Evolutionary conservation across 2,888 invertebrate species (phyloP).

Genomic region (Argyra leucocephala): DNA sequence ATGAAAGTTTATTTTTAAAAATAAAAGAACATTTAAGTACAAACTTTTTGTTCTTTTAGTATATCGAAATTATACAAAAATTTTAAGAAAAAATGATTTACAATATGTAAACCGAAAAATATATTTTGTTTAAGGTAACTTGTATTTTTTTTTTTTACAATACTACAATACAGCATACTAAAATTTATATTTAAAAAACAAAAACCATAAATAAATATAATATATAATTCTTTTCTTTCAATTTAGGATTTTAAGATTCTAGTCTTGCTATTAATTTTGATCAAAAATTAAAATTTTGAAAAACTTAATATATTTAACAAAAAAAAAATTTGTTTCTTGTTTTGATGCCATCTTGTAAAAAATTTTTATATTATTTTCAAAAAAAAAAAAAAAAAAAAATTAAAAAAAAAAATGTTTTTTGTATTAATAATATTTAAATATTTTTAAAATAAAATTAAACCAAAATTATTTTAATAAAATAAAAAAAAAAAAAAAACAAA

Average conservation of each 20-base stretch:
- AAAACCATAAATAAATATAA: no score
- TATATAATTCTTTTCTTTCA: neutral
- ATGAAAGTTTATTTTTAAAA: neutral
- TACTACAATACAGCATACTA: no score
- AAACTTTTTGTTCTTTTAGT: constrained; percentile 6
- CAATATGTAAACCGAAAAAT: no score
- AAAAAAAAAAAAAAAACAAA: neutral
- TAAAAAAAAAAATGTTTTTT: neutral
- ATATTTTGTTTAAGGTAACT: no score
- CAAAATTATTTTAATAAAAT: neutral
- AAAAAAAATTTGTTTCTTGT: neutral
- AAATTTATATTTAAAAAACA: no score
- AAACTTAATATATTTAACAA: no score
- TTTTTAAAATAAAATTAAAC: neutral
- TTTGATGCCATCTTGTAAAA: constrained; percentile 6
- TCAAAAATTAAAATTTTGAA: neutral
- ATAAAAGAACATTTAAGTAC: neutral
- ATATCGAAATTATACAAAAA: neutral
- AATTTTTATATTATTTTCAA: no score
- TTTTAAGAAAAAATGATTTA: no score
- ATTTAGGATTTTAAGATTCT: neutral
- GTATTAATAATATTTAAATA: neutral
- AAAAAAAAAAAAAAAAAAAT: neutral
- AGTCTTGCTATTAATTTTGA: neutral
- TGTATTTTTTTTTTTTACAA: no score